Conservation (phyloP, 2,888 invertebrate species). For the Cremastinae sp. region DNA sequence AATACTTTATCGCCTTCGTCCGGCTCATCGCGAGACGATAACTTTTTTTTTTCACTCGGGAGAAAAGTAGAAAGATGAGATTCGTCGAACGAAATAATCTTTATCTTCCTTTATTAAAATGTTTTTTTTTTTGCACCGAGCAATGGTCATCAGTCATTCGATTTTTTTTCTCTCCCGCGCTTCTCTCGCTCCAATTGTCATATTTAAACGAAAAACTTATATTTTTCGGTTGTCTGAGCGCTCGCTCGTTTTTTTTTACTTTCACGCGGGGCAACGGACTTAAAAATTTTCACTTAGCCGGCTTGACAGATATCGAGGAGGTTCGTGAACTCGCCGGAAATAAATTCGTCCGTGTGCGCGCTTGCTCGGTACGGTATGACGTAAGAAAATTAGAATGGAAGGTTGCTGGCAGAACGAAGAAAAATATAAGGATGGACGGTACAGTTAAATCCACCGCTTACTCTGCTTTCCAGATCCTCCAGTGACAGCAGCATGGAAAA, state of each 20-base stretch:
- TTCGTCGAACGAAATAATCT: background rate
- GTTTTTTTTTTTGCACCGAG: too few relatives aligned
- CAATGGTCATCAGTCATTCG: too few relatives aligned
- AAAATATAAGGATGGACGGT: constrained; percentile 66
- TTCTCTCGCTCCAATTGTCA: too few relatives aligned
- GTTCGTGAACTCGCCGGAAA: constrained; percentile 71
- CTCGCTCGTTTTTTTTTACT: constrained; percentile 3
- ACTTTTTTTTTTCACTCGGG: background rate
- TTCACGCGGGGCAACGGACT: constrained; percentile 72
- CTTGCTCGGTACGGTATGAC: constrained; percentile 11
- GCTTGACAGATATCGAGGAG: constrained; percentile 19
- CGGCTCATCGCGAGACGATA: constrained; percentile 19
- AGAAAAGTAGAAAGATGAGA: constrained; percentile 3
- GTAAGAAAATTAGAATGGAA: constrained; percentile 36
- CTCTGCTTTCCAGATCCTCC: constrained; percentile 37
- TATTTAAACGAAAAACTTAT: background rate
- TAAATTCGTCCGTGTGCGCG: background rate
- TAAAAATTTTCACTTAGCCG: constrained; percentile 66
- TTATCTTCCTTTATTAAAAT: too few relatives aligned
- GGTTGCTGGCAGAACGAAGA: constrained; percentile 22
- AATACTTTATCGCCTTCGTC: constrained; percentile 41
- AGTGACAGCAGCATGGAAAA: constrained; percentile 27
- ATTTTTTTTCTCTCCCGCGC: background rate
- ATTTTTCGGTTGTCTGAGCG: background rate
- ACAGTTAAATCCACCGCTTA: constrained; percentile 70